Evolutionary conservation across 1,140 invertebrate genomes (phyloP), one percentile per base, ranked within the genome.

Genomic region (Mycetomoellerius zeteki): DNA sequence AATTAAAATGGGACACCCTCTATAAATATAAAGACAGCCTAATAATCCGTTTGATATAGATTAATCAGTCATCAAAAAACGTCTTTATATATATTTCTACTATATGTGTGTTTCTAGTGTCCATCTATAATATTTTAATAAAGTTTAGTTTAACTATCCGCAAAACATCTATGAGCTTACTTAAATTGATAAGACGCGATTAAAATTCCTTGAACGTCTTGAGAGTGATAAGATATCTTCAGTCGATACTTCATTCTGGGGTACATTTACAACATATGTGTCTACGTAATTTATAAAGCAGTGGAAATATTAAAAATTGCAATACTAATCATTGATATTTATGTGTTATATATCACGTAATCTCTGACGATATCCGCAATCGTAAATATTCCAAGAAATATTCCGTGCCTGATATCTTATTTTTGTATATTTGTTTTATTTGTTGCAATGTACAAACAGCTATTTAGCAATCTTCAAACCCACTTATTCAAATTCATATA

Each of bases 151-250:
- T 60, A 30, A n/a, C n/a, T n/a, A n/a, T n/a, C 43, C 10, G 37
- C 16, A 73, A 56, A 30, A 54, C 56, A 85, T 76, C 16, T 60
- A 58, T 54, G 58, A 65, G 16, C 65, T 81, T 73, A 72, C 76
- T 85, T 78, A 85, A 86, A 89, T 86, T 85, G 92, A 92, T 92
- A 92, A 92, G 88, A 84, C 54, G n/a, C 58, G 72, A 19, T 60
- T 89, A 86, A 43, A 43, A 84, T 78, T 91, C 86, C 86, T 88
- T 72, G 76, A 91, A 89, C 14, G 87, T 90, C 86, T 92, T 76
- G 76, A 81, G 47, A 78, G 30, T 73, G 92, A 93, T 93, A 93
- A 92, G 89, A 87, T 93, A 93, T 90, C 88, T 89, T 71, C 56
- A 78, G 86, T 92, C 87, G 88, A 90, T 92, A 92, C 64, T 86